phyloP scores from a whole-genome alignment of 2,113 vertebrate genomes.

The Phaetusa simplex region DNA sequence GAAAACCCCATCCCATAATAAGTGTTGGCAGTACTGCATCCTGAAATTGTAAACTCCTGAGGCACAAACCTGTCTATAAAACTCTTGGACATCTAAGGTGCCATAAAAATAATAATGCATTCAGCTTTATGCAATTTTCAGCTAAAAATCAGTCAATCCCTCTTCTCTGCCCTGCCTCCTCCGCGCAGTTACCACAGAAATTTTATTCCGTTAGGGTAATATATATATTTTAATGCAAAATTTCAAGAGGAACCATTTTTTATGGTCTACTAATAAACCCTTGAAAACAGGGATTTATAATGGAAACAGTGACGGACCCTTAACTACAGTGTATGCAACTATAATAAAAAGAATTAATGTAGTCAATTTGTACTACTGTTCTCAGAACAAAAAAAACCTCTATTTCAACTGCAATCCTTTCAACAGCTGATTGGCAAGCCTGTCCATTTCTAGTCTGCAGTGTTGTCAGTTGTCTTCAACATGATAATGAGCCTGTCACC shows the following conservation, averaged over 20 bases:
- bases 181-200: neutral
- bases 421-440: conserved; percentile 83
- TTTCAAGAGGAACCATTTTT: conserved; percentile 66
- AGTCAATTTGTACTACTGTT: conserved; percentile 85
- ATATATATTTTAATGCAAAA: conserved; percentile 47
- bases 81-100: conserved; percentile 22
- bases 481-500: conserved; percentile 90
- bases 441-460: conserved; percentile 79
- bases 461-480: conserved; percentile 82
- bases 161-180: neutral
- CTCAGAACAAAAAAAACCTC: conserved; percentile 78
- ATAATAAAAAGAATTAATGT: conserved; percentile 84
- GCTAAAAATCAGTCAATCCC: conserved; percentile 3
- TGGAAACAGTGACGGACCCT: conserved; percentile 71
- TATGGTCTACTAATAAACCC: conserved; percentile 73
- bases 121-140: conserved; percentile 40
- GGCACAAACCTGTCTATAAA: conserved; percentile 47
- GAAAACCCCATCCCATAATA: conserved; percentile 6
- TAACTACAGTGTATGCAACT: conserved; percentile 75
- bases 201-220: conserved; percentile 25
- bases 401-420: conserved; percentile 77
- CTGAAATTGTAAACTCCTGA: conserved; percentile 19
- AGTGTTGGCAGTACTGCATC: neutral
- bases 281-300: conserved; percentile 74
- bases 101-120: conserved; percentile 49